These are phyloP conservation scores for Troides oblongomaculatus DNA, from an alignment of 2,888 invertebrate genomes.

Conservation along the genomic window DNA sequence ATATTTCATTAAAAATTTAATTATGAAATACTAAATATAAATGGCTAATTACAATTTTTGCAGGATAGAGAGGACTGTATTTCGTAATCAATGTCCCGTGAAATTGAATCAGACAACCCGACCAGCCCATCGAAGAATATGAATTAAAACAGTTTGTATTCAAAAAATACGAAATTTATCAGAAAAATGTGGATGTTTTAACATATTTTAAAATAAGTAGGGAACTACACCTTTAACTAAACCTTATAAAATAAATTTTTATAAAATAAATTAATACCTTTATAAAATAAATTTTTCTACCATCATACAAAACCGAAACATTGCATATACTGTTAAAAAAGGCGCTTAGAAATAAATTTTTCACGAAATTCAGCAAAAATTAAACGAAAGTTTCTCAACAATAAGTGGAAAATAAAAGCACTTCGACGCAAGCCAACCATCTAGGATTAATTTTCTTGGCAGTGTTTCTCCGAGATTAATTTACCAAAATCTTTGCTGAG, in stretches of 20 bases:
- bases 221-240: neutral
- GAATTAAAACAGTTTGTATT: neutral
- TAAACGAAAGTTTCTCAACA: slow-evolving; percentile 6
- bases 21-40: neutral
- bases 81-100: slow-evolving; percentile 11
- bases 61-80: neutral
- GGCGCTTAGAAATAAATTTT: neutral
- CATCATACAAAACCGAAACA: neutral
- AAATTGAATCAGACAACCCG: slow-evolving; percentile 7
- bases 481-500: slow-evolving; percentile 13
- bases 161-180: neutral
- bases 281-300: neutral
- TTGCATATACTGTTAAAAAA: neutral
- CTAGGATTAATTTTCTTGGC: slow-evolving; percentile 20
- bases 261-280: neutral
- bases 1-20: neutral
- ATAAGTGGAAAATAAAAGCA: slow-evolving; percentile 1
- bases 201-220: neutral
- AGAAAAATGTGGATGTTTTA: neutral
- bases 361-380: neutral
- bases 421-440: neutral
- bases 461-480: slow-evolving; percentile 17
- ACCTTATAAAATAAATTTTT: neutral
- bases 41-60: slow-evolving; percentile 7
- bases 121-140: neutral